Conservation (phyloP, 1,140 invertebrate species). For the Zaprionus camerounensis region DNA sequence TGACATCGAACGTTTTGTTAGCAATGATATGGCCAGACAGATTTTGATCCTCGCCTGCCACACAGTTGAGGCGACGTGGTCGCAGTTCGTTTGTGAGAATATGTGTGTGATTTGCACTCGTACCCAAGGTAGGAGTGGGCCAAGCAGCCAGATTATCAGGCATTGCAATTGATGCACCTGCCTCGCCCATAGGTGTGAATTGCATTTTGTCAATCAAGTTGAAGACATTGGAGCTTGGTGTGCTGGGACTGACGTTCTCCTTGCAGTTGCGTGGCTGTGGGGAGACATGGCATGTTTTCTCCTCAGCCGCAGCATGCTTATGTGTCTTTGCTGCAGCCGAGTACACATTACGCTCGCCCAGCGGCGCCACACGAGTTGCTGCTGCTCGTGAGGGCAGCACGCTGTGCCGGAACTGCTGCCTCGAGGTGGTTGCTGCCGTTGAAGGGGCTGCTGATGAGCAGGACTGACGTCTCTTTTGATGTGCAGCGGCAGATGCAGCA, state of each 20-base stretch:
- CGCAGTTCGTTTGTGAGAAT: slow-evolving; percentile 38
- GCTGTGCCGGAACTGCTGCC: slow-evolving; percentile 37
- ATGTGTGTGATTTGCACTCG: neutral
- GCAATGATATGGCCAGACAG: slow-evolving; percentile 12
- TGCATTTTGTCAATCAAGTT: slow-evolving; percentile 75
- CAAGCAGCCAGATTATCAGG: slow-evolving; percentile 70
- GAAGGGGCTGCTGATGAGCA: neutral
- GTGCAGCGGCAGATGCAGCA: slow-evolving; percentile 49
- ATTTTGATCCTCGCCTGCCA: slow-evolving; percentile 42
- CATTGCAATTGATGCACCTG: neutral
- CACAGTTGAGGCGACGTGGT: slow-evolving; percentile 51
- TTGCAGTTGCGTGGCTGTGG: slow-evolving; percentile 53
- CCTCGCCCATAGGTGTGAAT: slow-evolving; percentile 67
- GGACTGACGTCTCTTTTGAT: slow-evolving; percentile 57
- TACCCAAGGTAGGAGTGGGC: slow-evolving; percentile 66
- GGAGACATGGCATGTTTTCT: slow-evolving; percentile 39
- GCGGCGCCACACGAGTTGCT: slow-evolving; percentile 16
- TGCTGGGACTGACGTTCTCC: slow-evolving; percentile 76
- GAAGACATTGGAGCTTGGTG: slow-evolving; percentile 57
- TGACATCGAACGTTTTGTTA: slow-evolving; percentile 77
- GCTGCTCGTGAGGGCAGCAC: neutral
- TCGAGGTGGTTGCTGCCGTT: slow-evolving; percentile 13
- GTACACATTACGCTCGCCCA: slow-evolving; percentile 55
- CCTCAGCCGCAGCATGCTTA: neutral
- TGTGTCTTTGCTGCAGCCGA: neutral